These are phyloP conservation scores for Rhagium mordax DNA, from an alignment of 2,888 invertebrate genomes.

Conservation along the genomic window DNA sequence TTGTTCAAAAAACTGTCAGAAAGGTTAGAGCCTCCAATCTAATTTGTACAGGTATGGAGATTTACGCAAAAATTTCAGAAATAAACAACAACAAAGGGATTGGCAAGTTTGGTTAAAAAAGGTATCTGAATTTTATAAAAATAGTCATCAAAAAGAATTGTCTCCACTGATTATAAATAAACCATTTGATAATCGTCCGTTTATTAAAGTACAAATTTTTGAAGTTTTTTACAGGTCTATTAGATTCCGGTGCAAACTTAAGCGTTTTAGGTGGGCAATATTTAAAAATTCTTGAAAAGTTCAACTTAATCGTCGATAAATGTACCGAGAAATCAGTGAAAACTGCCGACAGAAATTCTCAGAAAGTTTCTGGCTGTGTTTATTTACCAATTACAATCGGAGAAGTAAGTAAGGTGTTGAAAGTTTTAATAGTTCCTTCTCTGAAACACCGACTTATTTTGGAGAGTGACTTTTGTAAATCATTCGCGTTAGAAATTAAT, in stretches of 20 bases:
- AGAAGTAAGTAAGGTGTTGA: background rate
- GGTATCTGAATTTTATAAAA: no score
- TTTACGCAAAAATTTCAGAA: no score
- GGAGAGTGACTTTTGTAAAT: background rate
- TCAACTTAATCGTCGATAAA: background rate
- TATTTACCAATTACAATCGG: background rate
- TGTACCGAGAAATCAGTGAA: background rate
- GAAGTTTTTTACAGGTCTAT: no score
- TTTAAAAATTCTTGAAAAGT: background rate
- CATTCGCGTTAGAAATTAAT: conserved; percentile 22
- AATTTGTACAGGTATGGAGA: no score
- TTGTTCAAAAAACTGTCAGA: background rate
- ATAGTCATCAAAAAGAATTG: no score
- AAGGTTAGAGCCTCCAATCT: no score
- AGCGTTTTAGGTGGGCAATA: background rate
- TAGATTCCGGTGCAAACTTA: background rate
- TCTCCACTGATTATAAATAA: no score
- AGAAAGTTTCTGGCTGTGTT: background rate
- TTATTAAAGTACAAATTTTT: no score
- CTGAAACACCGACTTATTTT: background rate
- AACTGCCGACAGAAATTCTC: background rate
- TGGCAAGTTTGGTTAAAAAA: no score
- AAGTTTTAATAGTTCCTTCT: background rate
- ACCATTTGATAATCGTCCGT: no score
- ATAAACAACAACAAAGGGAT: no score